Evolutionary conservation across 2,113 vertebrate genomes (phyloP).

Genomic region (Bufo bufo): DNA sequence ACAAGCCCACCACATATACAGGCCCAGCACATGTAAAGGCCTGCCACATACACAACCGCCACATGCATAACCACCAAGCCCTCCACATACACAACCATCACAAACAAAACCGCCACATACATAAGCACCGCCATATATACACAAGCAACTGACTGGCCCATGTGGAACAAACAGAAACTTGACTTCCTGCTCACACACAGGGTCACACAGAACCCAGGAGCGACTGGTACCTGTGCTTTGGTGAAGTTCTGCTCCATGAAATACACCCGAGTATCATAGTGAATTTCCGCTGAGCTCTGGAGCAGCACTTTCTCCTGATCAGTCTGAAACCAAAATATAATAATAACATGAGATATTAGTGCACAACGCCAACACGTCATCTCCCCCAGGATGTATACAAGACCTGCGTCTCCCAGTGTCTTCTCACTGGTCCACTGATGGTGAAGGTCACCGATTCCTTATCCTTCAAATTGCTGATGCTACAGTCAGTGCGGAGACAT

Average conservation of each 20-base stretch:
- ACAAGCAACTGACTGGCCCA: not conserved
- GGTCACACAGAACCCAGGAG: not conserved
- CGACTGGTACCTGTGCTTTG: conserved; percentile 23
- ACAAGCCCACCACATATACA: not conserved
- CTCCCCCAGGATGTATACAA: not conserved
- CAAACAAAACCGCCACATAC: not conserved
- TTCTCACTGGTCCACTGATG: conserved; percentile 27
- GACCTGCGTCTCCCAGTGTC: conserved; percentile 15
- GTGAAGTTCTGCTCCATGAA: conserved; percentile 29
- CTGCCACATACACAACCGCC: not conserved
- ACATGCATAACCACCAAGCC: no score
- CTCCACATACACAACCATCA: not conserved
- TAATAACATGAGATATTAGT: not conserved
- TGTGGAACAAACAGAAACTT: not conserved
- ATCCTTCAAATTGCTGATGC: conserved; percentile 6
- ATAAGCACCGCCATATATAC: not conserved
- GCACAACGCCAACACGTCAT: not conserved
- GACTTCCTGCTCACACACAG: not conserved
- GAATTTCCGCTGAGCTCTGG: conserved; percentile 32
- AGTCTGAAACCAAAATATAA: not conserved
- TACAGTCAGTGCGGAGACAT: not conserved
- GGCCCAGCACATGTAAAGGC: not conserved
- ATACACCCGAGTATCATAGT: not conserved
- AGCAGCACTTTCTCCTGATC: not conserved
- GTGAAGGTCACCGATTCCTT: conserved; percentile 10